Evolutionary conservation across 1,140 invertebrate genomes (phyloP), one percentile per base, ranked within the genome.

Genomic region (Daktulosphaira vitifoliae): DNA sequence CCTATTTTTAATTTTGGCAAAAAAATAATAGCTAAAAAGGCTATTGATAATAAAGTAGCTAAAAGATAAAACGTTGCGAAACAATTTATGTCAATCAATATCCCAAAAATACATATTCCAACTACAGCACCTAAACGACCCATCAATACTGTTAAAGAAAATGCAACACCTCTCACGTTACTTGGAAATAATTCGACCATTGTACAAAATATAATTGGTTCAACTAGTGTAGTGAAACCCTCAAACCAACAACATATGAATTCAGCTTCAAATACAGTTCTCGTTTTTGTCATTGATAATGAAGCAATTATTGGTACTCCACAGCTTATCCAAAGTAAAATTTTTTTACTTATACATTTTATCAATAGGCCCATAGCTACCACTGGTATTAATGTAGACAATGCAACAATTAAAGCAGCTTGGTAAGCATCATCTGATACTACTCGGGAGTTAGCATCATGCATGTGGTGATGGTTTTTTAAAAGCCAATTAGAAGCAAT

Each of bases 121-220:
- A 56, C 37, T 16, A 56, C 11, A 25, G 38, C 38, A 16, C 38
- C 53, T 56, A 56, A 16, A n/a, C 37, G 37, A 25, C 37, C 53
- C 16, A 4, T 25, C 53, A 26, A 39, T 9, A 42, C 53, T 23
- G 29, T 46, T 23, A 59, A 18, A 7, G 54, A 59, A 4, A 59
- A 59, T 15, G 54, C 54, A 38, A 46, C 42, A 3, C 54, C 54
- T 18, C 54, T 29, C 2, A 59, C 39, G 16, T 59, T 59, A 20
- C 54, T 46, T 0, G 54, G 54, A 20, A 59, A 59, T 18, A 59
- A 23, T 22, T 59, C 54, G 20, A 59, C 54, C 25, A 59, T 59
- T 7, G n/a, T 20, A 22, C 39, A 46, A 29, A 59, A 59, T 20
- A 59, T 26, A 29, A 59, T 59, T 0, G 54, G 54, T 15, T 59